Percentiles rank a stretch among this genome's conserved stretches.
These are phyloP conservation scores for Sitta carolinensis DNA, from an alignment of 2,797 vertebrate species.

Conservation along the genomic window DNA sequence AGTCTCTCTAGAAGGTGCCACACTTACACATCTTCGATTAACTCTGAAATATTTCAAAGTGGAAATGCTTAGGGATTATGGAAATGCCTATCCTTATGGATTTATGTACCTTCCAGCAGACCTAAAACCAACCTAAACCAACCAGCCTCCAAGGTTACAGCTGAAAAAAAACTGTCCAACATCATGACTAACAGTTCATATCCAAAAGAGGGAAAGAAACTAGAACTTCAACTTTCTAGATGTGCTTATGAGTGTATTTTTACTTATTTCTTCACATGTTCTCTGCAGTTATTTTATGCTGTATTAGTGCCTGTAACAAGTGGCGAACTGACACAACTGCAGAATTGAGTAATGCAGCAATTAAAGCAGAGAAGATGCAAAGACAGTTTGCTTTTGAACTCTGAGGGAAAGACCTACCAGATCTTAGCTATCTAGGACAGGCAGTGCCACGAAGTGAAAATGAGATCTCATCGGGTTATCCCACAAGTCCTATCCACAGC, in stretches of 20 bases:
- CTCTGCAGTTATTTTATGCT: neutral
- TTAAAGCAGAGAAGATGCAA: neutral
- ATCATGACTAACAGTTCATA: neutral
- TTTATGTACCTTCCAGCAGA: neutral
- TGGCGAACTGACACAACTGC: neutral
- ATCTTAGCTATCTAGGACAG: neutral
- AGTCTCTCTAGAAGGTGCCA: slow-evolving; percentile 95
- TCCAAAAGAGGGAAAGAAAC: neutral
- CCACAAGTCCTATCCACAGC: neutral
- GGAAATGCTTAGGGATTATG: neutral
- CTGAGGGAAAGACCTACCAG: neutral
- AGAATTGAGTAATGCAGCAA: neutral
- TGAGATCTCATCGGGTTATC: neutral
- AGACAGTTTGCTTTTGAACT: neutral
- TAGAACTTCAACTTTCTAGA: neutral
- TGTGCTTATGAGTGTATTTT: neutral
- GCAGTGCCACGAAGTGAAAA: neutral
- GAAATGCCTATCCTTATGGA: neutral
- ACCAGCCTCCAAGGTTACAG: neutral
- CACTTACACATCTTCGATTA: slow-evolving; percentile 92
- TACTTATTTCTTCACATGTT: neutral
- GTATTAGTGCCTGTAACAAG: neutral
- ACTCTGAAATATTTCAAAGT: slow-evolving; percentile 81
- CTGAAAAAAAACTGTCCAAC: neutral
- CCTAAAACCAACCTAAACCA: neutral